Evolutionary conservation across 1,140 invertebrate genomes (phyloP).

Genomic region (Drosophila melanica): DNA sequence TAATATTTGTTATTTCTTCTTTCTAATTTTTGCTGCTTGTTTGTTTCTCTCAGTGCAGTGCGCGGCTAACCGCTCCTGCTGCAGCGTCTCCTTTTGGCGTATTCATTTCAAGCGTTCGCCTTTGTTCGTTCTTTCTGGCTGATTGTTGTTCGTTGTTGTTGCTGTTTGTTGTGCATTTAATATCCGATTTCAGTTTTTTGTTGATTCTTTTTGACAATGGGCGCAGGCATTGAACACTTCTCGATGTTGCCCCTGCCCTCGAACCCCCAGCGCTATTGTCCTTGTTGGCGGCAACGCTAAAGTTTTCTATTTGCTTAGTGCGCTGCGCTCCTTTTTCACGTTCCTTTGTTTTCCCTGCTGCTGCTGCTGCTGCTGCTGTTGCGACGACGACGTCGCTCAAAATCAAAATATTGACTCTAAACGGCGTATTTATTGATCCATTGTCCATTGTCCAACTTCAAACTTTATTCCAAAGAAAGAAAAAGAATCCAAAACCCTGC

Average conservation of each 20-base stretch:
- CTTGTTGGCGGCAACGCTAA: conserved; percentile 45
- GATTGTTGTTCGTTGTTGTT: conserved; percentile 28
- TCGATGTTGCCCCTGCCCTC: conserved; percentile 1
- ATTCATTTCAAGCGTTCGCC: conserved; percentile 50
- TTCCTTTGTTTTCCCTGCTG: conserved; percentile 59
- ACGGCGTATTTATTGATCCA: conserved; percentile 68
- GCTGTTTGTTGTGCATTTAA: conserved; percentile 69
- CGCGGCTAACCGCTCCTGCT: background rate
- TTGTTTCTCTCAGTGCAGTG: conserved; percentile 27
- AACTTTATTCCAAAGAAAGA: no score
- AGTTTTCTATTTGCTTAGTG: conserved; percentile 72
- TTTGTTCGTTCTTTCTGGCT: conserved; percentile 46
- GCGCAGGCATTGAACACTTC: conserved; percentile 55
- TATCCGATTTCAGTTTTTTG: conserved; percentile 78
- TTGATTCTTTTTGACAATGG: conserved; percentile 61
- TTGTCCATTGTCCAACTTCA: conserved; percentile 6
- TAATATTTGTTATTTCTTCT: no score
- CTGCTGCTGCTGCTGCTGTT: background rate
- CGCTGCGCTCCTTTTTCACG: conserved; percentile 43
- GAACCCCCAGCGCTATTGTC: conserved; percentile 20
- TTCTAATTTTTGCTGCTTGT: background rate
- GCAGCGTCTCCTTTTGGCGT: conserved; percentile 30
- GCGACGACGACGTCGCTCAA: conserved; percentile 25
- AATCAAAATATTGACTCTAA: conserved; percentile 80
- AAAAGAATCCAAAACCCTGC: no score